phyloP scores from a whole-genome alignment of 2,888 invertebrate species.

The Belgica antarctica region DNA sequence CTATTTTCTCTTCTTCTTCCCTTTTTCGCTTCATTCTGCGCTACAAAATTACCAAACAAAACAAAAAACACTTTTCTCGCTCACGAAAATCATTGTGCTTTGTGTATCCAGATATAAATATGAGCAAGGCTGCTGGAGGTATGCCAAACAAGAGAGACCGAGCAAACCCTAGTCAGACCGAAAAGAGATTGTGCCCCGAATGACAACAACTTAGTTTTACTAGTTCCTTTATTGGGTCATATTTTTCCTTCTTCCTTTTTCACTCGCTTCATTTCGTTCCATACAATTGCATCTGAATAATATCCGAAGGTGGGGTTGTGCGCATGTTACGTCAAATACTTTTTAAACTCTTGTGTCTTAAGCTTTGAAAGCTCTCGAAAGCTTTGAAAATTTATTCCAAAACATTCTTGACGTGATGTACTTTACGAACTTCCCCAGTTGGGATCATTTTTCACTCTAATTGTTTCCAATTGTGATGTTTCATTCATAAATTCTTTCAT shows the following conservation, averaged over 20 bases:
- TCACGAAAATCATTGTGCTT: not conserved
- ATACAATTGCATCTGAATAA: conserved; percentile 3
- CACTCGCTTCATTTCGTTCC: not conserved
- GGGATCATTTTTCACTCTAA: no score
- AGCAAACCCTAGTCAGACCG: not conserved
- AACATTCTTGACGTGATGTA: no score
- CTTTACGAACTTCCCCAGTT: no score
- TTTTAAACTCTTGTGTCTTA: no score
- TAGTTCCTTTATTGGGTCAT: not conserved
- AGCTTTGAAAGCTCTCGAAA: no score
- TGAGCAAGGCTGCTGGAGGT: conserved; percentile 71
- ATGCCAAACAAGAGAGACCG: conserved; percentile 51
- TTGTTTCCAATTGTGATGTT: no score
- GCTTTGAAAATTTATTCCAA: no score
- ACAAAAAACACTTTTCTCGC: not conserved
- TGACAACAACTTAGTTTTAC: not conserved
- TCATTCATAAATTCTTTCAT: no score
- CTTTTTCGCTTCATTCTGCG: not conserved
- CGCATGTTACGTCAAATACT: no score
- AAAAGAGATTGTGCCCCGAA: not conserved
- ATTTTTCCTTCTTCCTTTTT: conserved; percentile 4
- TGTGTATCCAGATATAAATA: conserved; percentile 66
- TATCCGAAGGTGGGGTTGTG: not conserved
- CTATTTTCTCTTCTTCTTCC: not conserved
- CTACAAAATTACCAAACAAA: no score